These are phyloP conservation scores for Napeogenes sylphis DNA, from an alignment of 2,888 invertebrate species.

Conservation along the genomic window DNA sequence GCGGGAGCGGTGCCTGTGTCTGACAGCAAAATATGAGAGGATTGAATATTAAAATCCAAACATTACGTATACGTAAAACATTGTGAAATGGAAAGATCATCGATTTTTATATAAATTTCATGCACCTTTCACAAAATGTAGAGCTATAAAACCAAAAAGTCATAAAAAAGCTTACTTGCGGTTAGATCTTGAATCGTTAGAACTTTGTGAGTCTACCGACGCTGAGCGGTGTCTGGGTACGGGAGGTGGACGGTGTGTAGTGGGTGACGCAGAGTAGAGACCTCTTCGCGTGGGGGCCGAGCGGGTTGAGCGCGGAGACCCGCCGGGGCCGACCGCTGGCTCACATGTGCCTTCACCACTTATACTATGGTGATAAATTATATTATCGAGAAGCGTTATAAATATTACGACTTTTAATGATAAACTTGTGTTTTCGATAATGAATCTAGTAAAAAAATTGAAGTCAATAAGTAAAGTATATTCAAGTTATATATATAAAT, in stretches of 20 bases:
- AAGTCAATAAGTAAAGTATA: no score
- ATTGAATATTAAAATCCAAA: neutral
- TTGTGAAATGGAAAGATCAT: neutral
- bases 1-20: constrained; percentile 88
- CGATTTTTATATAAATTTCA: neutral
- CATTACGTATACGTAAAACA: neutral
- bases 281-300: constrained; percentile 87
- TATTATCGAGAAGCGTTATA: constrained; percentile 3
- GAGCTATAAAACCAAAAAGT: neutral
- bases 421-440: no score
- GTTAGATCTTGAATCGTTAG: constrained; percentile 88
- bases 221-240: constrained; percentile 82
- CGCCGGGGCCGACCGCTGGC: constrained; percentile 57
- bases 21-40: constrained; percentile 38
- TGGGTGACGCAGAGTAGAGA: constrained; percentile 83
- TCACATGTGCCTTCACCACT: constrained; percentile 62
- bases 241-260: constrained; percentile 88
- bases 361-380: constrained; percentile 40
- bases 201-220: constrained; percentile 93
- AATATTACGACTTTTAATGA: neutral
- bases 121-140: neutral
- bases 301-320: constrained; percentile 88
- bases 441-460: no score
- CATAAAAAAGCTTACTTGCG: constrained; percentile 76
- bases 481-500: no score